Evolutionary conservation across 2,888 invertebrate species (phyloP).

Genomic region (Macrosiphum euphorbiae): DNA sequence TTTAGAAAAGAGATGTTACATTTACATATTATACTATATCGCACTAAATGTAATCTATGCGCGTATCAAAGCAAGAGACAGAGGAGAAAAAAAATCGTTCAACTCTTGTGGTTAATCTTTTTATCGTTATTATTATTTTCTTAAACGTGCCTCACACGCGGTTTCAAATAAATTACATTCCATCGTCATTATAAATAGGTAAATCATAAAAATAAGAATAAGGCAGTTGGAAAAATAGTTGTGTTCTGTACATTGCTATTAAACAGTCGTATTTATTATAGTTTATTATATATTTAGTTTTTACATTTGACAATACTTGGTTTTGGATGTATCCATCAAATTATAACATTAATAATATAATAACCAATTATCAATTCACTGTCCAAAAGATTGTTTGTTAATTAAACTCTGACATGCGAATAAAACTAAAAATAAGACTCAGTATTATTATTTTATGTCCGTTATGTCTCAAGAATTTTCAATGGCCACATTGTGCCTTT

Average conservation of each 20-base stretch:
- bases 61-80: not conserved
- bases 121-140: conserved; percentile 8
- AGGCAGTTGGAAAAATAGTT: not conserved
- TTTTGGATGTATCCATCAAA: not conserved
- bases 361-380: not conserved
- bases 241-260: not conserved
- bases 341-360: not conserved
- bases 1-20: not conserved
- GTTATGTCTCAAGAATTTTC: not conserved
- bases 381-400: not conserved
- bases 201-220: not conserved
- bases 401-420: not conserved
- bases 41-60: not conserved
- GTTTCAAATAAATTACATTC: not conserved
- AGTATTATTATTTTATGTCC: not conserved
- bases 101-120: not conserved
- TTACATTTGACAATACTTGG: not conserved
- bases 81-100: not conserved
- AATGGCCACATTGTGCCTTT: not conserved
- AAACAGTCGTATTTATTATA: not conserved
- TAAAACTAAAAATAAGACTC: not conserved
- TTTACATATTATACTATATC: not conserved
- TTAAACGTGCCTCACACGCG: not conserved
- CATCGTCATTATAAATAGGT: not conserved
- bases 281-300: too few relatives aligned